Base-by-base conservation (phyloP, 2,888 invertebrate species). In the Reticulitermes lucifugus region DNA sequence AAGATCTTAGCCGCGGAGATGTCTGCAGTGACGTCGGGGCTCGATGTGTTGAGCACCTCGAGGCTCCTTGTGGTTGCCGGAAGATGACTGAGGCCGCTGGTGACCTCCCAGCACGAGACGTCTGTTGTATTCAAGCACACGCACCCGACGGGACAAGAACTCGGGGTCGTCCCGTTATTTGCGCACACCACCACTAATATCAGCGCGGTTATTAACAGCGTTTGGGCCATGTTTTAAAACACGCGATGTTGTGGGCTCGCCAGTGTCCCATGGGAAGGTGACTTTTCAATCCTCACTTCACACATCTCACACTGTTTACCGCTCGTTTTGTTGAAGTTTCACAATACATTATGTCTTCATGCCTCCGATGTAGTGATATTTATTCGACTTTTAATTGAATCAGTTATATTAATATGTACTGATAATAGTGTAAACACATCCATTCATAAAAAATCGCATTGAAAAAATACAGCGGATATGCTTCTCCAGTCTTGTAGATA, bases 91-190 rank as follows among this genome's bases (percentile, higher is more conserved):
- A 35, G 35, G 73, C 7, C 9, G 21, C 35, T 35, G 18, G 2
- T 6, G 73, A 41, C 18, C 14, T 3, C 35, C 7, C 18, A 5
- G 35, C 73, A 73, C 29, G 73, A 41, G 35, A 41, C 29, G 10
- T 14, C 22, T 60, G 75, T 81, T 43, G 29, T 51, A 60, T 84
- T 83, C 21, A 29, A 41, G 46, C 51, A 83, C 83, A 43, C 83
- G n/a, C 55, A 55, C 55, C 14, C 60, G 12, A 18, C 46, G 70
- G 60, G 70, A 70, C 41, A n/a, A 10, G 29, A 35, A n/a, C 43
- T 35, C 70, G 43, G 43, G 18, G 12, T 12, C 43, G 22, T 35
- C 70, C 46, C 71, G 60, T 22, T n/a, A 18, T 51, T 18, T 9
- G n/a, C 65, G 25, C 46, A 51, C 41, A 59, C 35, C 71, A 65